Conservation (phyloP, 2,888 invertebrate species). For the Zygaena filipendulae region DNA sequence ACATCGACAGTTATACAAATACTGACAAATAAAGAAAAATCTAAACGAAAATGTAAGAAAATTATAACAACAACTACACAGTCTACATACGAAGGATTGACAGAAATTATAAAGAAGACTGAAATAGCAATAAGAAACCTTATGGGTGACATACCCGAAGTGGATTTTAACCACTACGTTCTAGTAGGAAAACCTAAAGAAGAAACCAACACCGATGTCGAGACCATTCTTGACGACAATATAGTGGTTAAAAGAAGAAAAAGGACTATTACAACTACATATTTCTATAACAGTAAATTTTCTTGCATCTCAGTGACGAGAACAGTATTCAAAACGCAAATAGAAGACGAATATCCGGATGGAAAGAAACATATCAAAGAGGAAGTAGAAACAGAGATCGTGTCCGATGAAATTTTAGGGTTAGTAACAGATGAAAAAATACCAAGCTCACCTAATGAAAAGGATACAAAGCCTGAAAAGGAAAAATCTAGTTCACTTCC, state of each 20-base stretch:
- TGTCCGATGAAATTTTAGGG: too few species aligned
- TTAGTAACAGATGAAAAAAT: too few species aligned
- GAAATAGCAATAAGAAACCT: constrained; percentile 12
- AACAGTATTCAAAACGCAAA: constrained; percentile 35
- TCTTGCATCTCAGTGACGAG: constrained; percentile 30
- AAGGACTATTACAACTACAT: constrained; percentile 33
- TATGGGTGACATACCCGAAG: too few species aligned
- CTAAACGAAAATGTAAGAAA: constrained; percentile 4
- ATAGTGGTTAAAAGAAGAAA: constrained; percentile 35
- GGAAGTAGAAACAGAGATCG: constrained; percentile 5
- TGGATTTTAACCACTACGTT: too few species aligned
- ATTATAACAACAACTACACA: constrained; percentile 10
- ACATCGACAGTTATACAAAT: constrained; percentile 6
- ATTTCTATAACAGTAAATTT: constrained; percentile 30
- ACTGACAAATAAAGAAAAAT: constrained; percentile 7
- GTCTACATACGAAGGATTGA: constrained; percentile 12
- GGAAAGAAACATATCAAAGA: too few species aligned
- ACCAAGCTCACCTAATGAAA: not conserved
- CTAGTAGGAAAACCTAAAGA: constrained; percentile 6
- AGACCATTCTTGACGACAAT: constrained; percentile 33
- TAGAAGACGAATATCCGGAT: constrained; percentile 52
- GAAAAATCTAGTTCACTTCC: too few species aligned
- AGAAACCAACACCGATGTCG: constrained; percentile 17
- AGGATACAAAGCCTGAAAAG: not conserved
- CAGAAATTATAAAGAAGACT: constrained; percentile 8